Evolutionary conservation across 1,140 invertebrate genomes (phyloP), one percentile per base, ranked within the genome.

Genomic region (Leptestheria dahalacensis): DNA sequence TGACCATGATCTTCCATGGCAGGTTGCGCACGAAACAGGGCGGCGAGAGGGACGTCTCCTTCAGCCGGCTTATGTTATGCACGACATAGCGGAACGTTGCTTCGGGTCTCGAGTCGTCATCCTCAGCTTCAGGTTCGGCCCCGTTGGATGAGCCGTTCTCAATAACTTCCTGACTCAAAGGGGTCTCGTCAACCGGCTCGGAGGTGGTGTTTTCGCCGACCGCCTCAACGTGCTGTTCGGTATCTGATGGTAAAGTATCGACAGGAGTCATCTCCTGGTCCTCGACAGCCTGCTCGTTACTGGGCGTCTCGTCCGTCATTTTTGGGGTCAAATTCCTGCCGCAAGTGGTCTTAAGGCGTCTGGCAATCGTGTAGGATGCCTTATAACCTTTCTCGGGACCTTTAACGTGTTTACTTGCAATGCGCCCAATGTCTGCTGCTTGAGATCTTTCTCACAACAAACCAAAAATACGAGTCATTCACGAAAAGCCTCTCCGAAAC

Each of bases 1-100:
- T 98, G 1, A 96, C 88, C 94, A 99, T 97, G 50, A 98, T 98
- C 76, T 97, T 96, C 94, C 94, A 98, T 60, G 94, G 94, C 66
- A 98, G 76, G 77, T 97, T 97, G 33, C 94, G 78, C 0, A 97
- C 90, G 73, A 86, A 94, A 66, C 88, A 93, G 15, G 93, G 82
- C 29, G 86, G 86, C 50, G 92, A 97, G 10, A 97, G 72, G 49
- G 87, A 80, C 15, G 88, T 88, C 64, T 95, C 90, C 69, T 91
- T 91, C 61, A 97, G 75, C 69, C 86, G 88, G 65, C 87, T 88
- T 64, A 97, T 86, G 74, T 91, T 88, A 59, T 85, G 80, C 15
- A 97, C 87, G 59, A 81, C 84, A 69, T 83, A 95, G 48, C 81
- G 78, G 74, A 97, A 96, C 15, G 88, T 94, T 0, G 92, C 90